Evolutionary conservation across 1,140 invertebrate species (phyloP).

Genomic region (Drosophila dunni): DNA sequence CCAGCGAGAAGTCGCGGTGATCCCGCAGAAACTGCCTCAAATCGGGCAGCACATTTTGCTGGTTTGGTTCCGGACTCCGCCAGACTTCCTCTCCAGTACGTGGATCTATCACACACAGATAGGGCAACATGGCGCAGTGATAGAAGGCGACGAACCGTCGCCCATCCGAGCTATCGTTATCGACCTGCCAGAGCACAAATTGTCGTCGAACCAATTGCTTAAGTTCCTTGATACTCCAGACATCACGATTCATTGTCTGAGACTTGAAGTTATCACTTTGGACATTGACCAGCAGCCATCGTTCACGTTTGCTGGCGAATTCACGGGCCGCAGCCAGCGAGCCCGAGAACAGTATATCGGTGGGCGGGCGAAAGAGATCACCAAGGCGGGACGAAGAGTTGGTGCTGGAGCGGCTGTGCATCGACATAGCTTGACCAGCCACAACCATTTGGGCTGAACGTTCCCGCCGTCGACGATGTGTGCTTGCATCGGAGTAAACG

Average conservation of each 20-base stretch:
- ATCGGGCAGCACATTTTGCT: slow-evolving; percentile 65
- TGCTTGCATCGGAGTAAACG: slow-evolving; percentile 60
- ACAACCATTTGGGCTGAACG: slow-evolving; percentile 72
- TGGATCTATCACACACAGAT: slow-evolving; percentile 91
- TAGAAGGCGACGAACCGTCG: slow-evolving; percentile 90
- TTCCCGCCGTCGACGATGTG: slow-evolving; percentile 61
- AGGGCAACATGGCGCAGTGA: slow-evolving; percentile 88
- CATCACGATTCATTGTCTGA: slow-evolving; percentile 91
- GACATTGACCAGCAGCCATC: slow-evolving; percentile 92
- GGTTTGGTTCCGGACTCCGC: slow-evolving; percentile 69
- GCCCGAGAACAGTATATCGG: slow-evolving; percentile 89
- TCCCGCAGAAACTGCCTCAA: slow-evolving; percentile 70
- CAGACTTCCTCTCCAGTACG: slow-evolving; percentile 88
- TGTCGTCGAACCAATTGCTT: slow-evolving; percentile 89
- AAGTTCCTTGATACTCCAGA: slow-evolving; percentile 90
- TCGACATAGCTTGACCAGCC: slow-evolving; percentile 52
- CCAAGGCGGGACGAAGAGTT: slow-evolving; percentile 86
- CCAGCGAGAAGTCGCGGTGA: slow-evolving; percentile 67
- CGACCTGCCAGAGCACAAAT: slow-evolving; percentile 93
- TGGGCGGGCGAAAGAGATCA: slow-evolving; percentile 91
- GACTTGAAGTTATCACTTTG: slow-evolving; percentile 91
- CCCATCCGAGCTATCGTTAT: slow-evolving; percentile 89
- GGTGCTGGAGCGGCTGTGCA: slow-evolving; percentile 43
- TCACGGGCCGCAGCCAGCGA: slow-evolving; percentile 88
- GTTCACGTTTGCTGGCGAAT: slow-evolving; percentile 87